Percentiles rank a stretch among this genome's conserved stretches.
Evolutionary conservation across 2,888 invertebrate genomes (phyloP).

Genomic region (Nycteola revayana): DNA sequence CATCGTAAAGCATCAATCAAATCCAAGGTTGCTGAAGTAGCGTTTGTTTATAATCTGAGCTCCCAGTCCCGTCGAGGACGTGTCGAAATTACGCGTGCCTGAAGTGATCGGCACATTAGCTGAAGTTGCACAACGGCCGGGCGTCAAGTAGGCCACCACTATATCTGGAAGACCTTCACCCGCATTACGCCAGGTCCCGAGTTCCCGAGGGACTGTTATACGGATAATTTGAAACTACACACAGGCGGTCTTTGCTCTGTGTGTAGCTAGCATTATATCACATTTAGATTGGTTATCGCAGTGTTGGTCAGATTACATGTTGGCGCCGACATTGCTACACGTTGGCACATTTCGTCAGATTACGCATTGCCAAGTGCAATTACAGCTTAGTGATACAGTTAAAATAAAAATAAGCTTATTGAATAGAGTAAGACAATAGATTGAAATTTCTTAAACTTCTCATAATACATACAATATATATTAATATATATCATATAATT

Average conservation of each 20-base stretch:
- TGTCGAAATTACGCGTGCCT: constrained; percentile 51
- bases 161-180: constrained; percentile 79
- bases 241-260: constrained; percentile 17
- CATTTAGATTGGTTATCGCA: constrained; percentile 28
- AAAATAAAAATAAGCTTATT: too few relatives aligned
- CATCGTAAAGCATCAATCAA: constrained; percentile 8
- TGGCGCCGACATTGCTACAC: constrained; percentile 26
- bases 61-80: constrained; percentile 32
- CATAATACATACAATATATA: too few relatives aligned
- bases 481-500: too few relatives aligned
- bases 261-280: constrained; percentile 14
- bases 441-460: too few relatives aligned
- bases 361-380: constrained; percentile 30
- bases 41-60: constrained; percentile 31
- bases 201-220: constrained; percentile 54
- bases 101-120: constrained; percentile 39
- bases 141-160: constrained; percentile 63
- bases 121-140: constrained; percentile 59
- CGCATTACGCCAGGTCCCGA: constrained; percentile 51
- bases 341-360: constrained; percentile 28
- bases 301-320: constrained; percentile 24
- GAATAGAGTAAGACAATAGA: too few relatives aligned
- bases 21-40: constrained; percentile 30
- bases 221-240: constrained; percentile 35
- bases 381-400: constrained; percentile 17